Conservation (phyloP, 2,888 invertebrate species). For the Troglohyphantes excavatus region DNA sequence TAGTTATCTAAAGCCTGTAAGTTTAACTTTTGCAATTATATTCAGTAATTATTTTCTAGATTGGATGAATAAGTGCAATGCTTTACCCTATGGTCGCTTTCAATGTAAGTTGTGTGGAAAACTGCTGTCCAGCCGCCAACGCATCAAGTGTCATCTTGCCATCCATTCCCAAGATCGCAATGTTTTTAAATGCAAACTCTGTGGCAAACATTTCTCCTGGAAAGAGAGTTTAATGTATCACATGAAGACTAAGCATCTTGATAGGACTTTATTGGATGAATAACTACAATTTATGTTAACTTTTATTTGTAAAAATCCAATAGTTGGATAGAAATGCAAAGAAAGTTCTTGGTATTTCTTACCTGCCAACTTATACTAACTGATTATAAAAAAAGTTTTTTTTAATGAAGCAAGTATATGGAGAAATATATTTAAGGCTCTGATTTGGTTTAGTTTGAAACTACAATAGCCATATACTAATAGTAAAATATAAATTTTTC, state of each 20-base stretch:
- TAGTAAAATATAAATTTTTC: too few species aligned
- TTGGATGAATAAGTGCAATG: background rate
- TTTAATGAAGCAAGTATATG: too few species aligned
- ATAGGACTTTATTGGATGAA: too few species aligned
- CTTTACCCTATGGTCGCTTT: background rate
- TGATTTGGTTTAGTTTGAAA: too few species aligned
- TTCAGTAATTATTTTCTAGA: slow-evolving; percentile 3
- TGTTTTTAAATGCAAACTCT: slow-evolving; percentile 31
- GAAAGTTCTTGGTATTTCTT: too few species aligned
- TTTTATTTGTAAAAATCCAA: too few species aligned
- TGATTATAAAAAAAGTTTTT: too few species aligned
- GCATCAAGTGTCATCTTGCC: slow-evolving; percentile 24
- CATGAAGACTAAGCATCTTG: slow-evolving; percentile 37
- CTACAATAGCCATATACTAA: too few species aligned
- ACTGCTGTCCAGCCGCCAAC: slow-evolving; percentile 53
- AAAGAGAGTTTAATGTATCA: slow-evolving; percentile 40
- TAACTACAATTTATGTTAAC: too few species aligned
- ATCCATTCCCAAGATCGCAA: slow-evolving; percentile 37
- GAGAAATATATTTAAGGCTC: too few species aligned
- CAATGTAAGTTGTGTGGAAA: slow-evolving; percentile 50
- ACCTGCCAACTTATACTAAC: too few species aligned
- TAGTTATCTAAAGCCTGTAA: background rate
- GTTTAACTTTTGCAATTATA: background rate
- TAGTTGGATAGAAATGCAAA: too few species aligned
- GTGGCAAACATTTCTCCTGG: slow-evolving; percentile 46